Conservation (phyloP, 2,888 invertebrate species). For the Plebejus argus region DNA sequence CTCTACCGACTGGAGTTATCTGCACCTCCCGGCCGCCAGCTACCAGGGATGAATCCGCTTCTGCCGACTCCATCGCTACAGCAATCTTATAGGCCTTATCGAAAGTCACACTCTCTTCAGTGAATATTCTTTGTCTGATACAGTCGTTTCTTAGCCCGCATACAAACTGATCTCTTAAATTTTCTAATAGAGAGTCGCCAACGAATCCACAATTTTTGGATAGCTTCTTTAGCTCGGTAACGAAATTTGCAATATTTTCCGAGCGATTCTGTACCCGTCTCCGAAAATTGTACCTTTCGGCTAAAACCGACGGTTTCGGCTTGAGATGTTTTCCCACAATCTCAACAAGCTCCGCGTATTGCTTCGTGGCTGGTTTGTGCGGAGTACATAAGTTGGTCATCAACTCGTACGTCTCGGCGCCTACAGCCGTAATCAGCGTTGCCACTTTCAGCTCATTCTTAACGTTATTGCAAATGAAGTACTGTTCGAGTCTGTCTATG, state of each 20-base stretch:
- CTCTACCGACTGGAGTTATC: too few species aligned
- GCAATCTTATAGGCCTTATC: slow-evolving; percentile 34
- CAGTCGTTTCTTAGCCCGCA: slow-evolving; percentile 33
- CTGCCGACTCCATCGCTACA: slow-evolving; percentile 34
- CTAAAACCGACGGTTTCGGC: slow-evolving; percentile 39
- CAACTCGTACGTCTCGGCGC: too few species aligned
- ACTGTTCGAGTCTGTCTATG: slow-evolving; percentile 31
- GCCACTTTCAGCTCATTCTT: slow-evolving; percentile 27
- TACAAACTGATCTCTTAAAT: slow-evolving; percentile 43
- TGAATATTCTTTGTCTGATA: slow-evolving; percentile 36
- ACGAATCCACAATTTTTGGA: slow-evolving; percentile 38
- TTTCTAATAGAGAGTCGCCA: slow-evolving; percentile 39
- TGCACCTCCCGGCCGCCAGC: too few species aligned
- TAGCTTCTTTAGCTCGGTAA: slow-evolving; percentile 39
- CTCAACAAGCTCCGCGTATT: background rate
- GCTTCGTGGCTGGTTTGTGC: too few species aligned
- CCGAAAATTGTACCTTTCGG: slow-evolving; percentile 42
- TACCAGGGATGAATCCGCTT: too few species aligned
- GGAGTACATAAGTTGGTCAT: too few species aligned
- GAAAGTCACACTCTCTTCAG: slow-evolving; percentile 35
- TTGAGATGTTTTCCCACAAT: slow-evolving; percentile 40
- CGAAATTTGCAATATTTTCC: slow-evolving; percentile 33
- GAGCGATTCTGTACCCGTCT: slow-evolving; percentile 39
- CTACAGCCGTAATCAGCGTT: slow-evolving; percentile 39
- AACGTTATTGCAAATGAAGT: slow-evolving; percentile 21